Percentiles rank a stretch among this genome's conserved stretches.
These are phyloP conservation scores for Anarsia innoxiella DNA, from an alignment of 2,888 invertebrate species.

Conservation along the genomic window DNA sequence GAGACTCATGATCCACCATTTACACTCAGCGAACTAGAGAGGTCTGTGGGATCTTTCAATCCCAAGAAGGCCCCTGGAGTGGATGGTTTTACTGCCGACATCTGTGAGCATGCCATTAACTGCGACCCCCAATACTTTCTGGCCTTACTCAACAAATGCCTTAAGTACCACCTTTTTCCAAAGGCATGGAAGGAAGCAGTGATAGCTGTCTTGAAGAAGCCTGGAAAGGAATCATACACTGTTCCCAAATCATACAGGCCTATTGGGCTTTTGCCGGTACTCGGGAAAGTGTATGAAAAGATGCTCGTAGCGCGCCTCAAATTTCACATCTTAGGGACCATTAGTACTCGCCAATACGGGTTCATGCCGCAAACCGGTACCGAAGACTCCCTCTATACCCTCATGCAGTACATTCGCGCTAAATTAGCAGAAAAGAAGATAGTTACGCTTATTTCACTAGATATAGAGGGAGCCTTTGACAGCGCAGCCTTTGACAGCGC, in stretches of 20 bases:
- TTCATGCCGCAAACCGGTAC: constrained; percentile 7
- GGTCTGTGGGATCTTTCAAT: constrained; percentile 13
- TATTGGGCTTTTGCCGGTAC: constrained; percentile 20
- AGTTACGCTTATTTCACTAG: not conserved
- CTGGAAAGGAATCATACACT: constrained; percentile 18
- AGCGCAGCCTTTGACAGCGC: too few species aligned
- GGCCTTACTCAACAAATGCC: constrained; percentile 18
- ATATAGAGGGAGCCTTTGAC: constrained; percentile 1
- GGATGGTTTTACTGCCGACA: constrained; percentile 23
- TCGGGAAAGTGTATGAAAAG: too few species aligned
- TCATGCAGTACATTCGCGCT: not conserved
- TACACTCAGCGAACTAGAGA: constrained; percentile 15
- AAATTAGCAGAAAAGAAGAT: not conserved
- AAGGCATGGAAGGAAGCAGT: constrained; percentile 18
- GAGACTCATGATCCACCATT: too few species aligned
- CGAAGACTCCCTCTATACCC: constrained; percentile 5
- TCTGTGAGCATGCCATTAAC: constrained; percentile 17
- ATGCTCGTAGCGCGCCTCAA: constrained; percentile 2
- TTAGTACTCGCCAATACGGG: constrained; percentile 1
- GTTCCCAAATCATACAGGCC: constrained; percentile 21
- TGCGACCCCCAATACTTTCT: constrained; percentile 13
- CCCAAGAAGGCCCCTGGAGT: constrained; percentile 22
- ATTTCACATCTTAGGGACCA: not conserved
- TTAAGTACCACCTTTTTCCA: constrained; percentile 17
- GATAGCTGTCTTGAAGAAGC: constrained; percentile 19